Evolutionary conservation across 2,888 invertebrate species (phyloP), one percentile per base, ranked within the genome.

Genomic region (Drosophila eohydei): DNA sequence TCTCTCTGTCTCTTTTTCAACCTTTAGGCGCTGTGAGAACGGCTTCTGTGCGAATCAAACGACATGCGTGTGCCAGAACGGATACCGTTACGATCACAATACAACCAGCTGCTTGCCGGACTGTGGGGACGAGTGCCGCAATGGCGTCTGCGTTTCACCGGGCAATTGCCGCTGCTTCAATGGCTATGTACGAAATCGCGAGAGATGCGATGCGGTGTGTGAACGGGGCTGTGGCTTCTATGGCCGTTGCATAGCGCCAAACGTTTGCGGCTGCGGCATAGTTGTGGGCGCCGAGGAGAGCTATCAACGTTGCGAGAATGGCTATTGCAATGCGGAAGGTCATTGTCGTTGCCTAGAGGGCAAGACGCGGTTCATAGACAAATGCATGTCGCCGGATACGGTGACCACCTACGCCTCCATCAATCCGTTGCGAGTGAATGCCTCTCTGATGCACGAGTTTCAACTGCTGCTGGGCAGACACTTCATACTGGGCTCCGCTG

Each of bases 41-140:
- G 94, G 94, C n/a, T 91, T 91, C 59, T 94, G 94, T 73, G 89
- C 92, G 0, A 93, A 91, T 43, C 92, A 92, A 0, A 92, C 93
- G 14, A 89, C 89, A 0, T 94, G 94, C 66, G 90, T 93, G 5
- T 95, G 95, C 70, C 88, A 91, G 46, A 83, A 89, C 59, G 93
- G 93, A 2, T 94, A 93, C 85, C 81, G 78, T 0, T 92, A 90
- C 54, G 90, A 90, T 59, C 57, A 65, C 3, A 85, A 88, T 14
- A 91, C 89, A 7, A 90, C 89, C n/a, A 83, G 81, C 6, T 92
- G 93, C 46, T 71, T 90, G 52, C 92, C 92, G 2, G 81, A 90
- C 28, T 93, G 93, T 51, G 85, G 81, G 0, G 83, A 84, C 32
- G 77, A 79, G 14, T 93, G 93, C 60, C 75, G 80, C 1, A 93